Base-by-base conservation (phyloP, 1,140 invertebrate genomes). In the Aphaenogaster ashmeadi region DNA sequence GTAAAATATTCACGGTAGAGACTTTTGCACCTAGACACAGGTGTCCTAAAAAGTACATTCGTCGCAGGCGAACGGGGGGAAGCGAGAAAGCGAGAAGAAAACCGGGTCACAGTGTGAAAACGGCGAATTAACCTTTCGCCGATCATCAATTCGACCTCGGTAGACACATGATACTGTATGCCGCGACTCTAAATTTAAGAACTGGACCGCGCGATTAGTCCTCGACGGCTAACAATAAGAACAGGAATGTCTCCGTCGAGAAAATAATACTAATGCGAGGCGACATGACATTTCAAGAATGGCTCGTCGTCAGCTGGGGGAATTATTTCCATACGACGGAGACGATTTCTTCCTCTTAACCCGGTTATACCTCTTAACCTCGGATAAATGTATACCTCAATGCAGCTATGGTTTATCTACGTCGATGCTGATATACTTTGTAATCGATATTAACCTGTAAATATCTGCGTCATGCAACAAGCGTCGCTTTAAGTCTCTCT, bases 91-190 rank as follows among this genome's bases (percentile, higher is more conserved):
- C 21, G 62, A 75, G 33, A 84, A 36, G 50, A 58, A 75, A 88
- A 74, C 38, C 71, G 62, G 80, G 87, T 87, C 86, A 83, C 56
- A 9, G 44, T 54, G 44, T 15, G 79, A 87, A 87, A 87, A 87
- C 38, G 67, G 38, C 36, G 13, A 36, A 83, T 87, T 78, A 83
- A 87, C 86, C 86, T 87, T 74, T 84, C 36, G 62, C 52, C 64
- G 60, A 69, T 47, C 60, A 18, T 47, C 27, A 21, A 64, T 4
- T 33, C 52, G 60, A 69, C 64, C 52, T 50, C 60, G 9, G 3
- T 54, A 27, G 52, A 52, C 47, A 47, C 38, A 78, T 21, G 44
- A 64, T 13, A 58, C 47, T 11, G n/a, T 36, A 13, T 50, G 27
- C 13, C 27, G 21, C 38, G 27, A 13, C 41, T 80, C 85, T 81